Percentiles rank a stretch among this genome's conserved stretches.
Evolutionary conservation across 2,797 vertebrate species (phyloP).

Genomic region (Lagocephalus sceleratus): DNA sequence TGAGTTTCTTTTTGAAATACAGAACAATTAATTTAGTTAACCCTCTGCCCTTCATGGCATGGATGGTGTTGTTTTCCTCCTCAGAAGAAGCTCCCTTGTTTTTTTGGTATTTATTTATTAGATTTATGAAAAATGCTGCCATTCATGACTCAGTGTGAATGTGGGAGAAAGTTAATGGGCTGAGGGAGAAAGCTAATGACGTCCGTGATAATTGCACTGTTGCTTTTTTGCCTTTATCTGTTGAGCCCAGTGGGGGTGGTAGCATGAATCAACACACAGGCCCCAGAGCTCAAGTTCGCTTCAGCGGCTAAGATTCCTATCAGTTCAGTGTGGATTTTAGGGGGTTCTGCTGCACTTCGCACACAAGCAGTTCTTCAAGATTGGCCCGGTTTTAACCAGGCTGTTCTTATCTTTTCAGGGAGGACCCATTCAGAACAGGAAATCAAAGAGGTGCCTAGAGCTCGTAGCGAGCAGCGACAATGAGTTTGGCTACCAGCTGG

Average conservation of each 20-base stretch:
- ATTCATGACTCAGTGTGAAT: no score
- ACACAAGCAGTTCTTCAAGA: conserved; percentile 37
- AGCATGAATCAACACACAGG: conserved; percentile 1
- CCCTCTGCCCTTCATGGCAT: conserved; percentile 26
- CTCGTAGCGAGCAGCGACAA: conserved; percentile 86
- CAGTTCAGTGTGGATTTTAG: conserved; percentile 37
- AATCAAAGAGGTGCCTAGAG: conserved; percentile 96
- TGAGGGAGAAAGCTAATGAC: conserved; percentile 21
- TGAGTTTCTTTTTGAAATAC: conserved; percentile 15
- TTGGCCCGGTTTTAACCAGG: conserved; percentile 39
- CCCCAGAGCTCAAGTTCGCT: background rate
- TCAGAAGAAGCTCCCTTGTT: conserved; percentile 10
- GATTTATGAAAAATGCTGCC: no score
- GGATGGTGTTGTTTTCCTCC: conserved; percentile 20
- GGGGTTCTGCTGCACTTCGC: conserved; percentile 26
- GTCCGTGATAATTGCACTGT: conserved; percentile 27
- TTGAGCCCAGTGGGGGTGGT: conserved; percentile 19
- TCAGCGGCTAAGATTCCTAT: conserved; percentile 36
- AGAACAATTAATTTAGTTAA: conserved; percentile 35
- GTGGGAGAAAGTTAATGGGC: no score
- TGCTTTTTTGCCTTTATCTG: conserved; percentile 46
- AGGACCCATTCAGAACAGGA: conserved; percentile 96
- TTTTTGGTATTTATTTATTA: no score
- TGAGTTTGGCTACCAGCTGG: conserved; percentile 92
- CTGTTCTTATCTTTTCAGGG: conserved; percentile 78